These are phyloP conservation scores for Harpegnathos saltator DNA, from an alignment of 1,140 invertebrate genomes.

Conservation along the genomic window DNA sequence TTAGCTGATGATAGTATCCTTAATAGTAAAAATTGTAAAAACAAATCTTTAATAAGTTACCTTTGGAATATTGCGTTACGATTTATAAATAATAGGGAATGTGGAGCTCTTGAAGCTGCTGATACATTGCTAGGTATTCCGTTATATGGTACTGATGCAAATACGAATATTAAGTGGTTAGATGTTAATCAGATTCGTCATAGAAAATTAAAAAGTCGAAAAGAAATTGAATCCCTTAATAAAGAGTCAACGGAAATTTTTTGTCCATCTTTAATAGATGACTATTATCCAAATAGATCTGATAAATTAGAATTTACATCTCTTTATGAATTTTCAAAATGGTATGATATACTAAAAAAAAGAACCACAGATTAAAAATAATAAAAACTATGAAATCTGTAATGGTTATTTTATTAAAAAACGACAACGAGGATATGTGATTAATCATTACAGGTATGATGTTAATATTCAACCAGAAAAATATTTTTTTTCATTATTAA, in stretches of 20 bases:
- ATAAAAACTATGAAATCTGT: slow-evolving; percentile 42
- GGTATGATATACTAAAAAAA: slow-evolving; percentile 59
- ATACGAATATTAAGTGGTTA: no score
- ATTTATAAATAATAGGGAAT: slow-evolving; percentile 75
- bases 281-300: no score
- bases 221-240: slow-evolving; percentile 70
- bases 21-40: slow-evolving; percentile 61
- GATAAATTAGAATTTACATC: no score
- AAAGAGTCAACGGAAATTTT: slow-evolving; percentile 71
- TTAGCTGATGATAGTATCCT: slow-evolving; percentile 38
- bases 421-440: slow-evolving; percentile 63
- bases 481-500: slow-evolving; percentile 66
- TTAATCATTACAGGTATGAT: slow-evolving; percentile 72
- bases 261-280: slow-evolving; percentile 72
- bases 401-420: slow-evolving; percentile 58
- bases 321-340: no score
- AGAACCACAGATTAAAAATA: slow-evolving; percentile 55
- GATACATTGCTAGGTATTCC: slow-evolving; percentile 75
- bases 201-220: no score
- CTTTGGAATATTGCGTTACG: slow-evolving; percentile 72
- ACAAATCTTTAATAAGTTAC: slow-evolving; percentile 58
- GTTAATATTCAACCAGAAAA: slow-evolving; percentile 64
- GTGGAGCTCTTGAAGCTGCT: no score
- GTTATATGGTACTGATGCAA: slow-evolving; percentile 76
- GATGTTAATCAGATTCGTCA: slow-evolving; percentile 75